Evolutionary conservation across 1,140 invertebrate species (phyloP), one percentile per base, ranked within the genome.

Genomic region (Heliconius hermathena): DNA sequence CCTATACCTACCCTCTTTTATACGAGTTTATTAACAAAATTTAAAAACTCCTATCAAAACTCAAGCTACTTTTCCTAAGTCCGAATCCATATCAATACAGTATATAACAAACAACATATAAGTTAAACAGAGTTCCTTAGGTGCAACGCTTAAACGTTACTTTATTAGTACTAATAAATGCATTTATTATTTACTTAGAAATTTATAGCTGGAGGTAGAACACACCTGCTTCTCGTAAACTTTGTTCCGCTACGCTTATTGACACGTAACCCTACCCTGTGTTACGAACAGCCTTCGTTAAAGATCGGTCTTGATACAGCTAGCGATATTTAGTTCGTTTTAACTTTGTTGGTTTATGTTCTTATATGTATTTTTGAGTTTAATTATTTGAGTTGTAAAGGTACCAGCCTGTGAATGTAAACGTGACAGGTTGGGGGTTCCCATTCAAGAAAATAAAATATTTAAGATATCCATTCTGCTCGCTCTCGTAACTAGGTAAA

Each of bases 181-280:
- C 85, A 88, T 81, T 88, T 79, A 82, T 88, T 88, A 88, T 87
- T 89, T 90, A 87, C 87, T 88, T 83, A 84, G 81, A 54, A 88
- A 87, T 90, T 91, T 90, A 91, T 90, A 82, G 84, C 79, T 70
- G 73, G 57, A 74, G 77, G 71, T 71, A 38, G 33, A 71, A 38
- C 71, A 71, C 83, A 73, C 71, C 71, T 71, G 71, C 33, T 71
- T 8, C 74, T 83, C 84, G 81, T 88, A 88, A 88, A 88, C 79
- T 87, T 89, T 85, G 87, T 85, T 87, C 76, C 80, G 78, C 74
- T 74, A 52, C 71, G 71, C 20, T 71, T 71, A 71, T 71, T 71
- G 60, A 66, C 60, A 66, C 60, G 60, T 66, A 26, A 29, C 22
- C 33, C 33, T 46, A 16, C 41, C 5, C 20, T n/a, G 26, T n/a